phyloP scores from a whole-genome alignment of 1,140 invertebrate genomes.

The Cataglyphis hispanica region DNA sequence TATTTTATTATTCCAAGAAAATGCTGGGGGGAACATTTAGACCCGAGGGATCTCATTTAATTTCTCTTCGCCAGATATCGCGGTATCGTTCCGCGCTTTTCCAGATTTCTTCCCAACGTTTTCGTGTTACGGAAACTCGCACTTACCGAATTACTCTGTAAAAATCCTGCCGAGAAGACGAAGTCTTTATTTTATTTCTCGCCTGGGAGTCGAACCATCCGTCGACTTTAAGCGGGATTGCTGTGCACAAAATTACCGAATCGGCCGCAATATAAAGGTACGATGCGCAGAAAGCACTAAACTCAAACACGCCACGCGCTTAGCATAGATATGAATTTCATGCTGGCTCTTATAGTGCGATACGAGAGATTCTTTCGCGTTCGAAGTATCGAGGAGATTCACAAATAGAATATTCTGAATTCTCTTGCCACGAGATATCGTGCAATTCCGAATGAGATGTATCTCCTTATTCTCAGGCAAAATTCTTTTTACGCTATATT shows the following conservation, averaged over 20 bases:
- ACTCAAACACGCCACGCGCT: constrained; percentile 74
- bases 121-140: background rate
- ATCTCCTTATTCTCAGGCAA: background rate
- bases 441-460: constrained; percentile 6
- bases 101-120: constrained; percentile 13
- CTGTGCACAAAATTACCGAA: constrained; percentile 73
- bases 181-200: constrained; percentile 40
- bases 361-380: constrained; percentile 73
- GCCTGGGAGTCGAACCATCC: constrained; percentile 35
- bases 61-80: constrained; percentile 43
- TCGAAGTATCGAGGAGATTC: constrained; percentile 72
- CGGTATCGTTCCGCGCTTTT: constrained; percentile 28
- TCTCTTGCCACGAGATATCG: constrained; percentile 58
- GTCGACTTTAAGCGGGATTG: constrained; percentile 22
- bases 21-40: constrained; percentile 44
- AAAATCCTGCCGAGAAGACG: background rate
- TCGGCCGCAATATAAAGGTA: constrained; percentile 75
- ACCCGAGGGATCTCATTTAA: constrained; percentile 29
- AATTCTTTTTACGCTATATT: constrained; percentile 43
- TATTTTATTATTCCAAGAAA: constrained; percentile 58
- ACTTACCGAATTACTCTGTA: constrained; percentile 27
- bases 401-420: constrained; percentile 74
- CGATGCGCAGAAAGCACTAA: constrained; percentile 74
- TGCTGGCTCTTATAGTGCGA: constrained; percentile 65
- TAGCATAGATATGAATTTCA: constrained; percentile 81